Evolutionary conservation across 2,113 vertebrate species (phyloP).

Genomic region (crab-eating macaque (Macaca fascicularis)): T2T-MFA8v1.1 NC_088393.1:58040501-58041000

Average conservation of each 20-base stretch:
- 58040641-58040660: not conserved
- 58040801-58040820: not conserved
- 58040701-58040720: not conserved
- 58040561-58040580: no score
- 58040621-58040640: no score
- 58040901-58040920: not conserved
- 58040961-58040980: not conserved
- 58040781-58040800: not conserved
- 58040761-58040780: not conserved
- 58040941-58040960: not conserved
- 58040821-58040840: not conserved
- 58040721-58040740: not conserved
- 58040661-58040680: not conserved
- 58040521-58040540: no score
- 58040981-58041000: not conserved
- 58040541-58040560: no score
- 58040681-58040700: not conserved
- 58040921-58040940: not conserved
- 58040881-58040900: not conserved
- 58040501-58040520: no score
- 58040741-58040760: not conserved
- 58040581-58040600: no score
- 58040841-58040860: not conserved
- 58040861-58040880: not conserved
- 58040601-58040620: no score